These are phyloP conservation scores for Ormyrus pomaceus DNA, from an alignment of 2,888 invertebrate genomes.

Conservation along the genomic window DNA sequence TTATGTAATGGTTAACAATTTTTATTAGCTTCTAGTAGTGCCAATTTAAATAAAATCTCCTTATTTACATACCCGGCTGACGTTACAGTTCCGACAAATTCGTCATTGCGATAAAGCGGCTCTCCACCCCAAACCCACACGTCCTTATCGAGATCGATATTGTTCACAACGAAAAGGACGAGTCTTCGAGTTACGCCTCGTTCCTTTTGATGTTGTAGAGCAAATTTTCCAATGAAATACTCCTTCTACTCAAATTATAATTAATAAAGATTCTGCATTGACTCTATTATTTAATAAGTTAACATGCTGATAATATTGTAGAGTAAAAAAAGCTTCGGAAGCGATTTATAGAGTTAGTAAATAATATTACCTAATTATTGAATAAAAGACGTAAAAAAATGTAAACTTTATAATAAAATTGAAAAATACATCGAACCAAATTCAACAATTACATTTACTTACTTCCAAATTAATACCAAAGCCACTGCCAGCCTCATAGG, in stretches of 20 bases:
- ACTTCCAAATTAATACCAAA: conserved; percentile 80
- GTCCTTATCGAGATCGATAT: conserved; percentile 80
- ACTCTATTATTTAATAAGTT: no score
- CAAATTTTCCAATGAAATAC: conserved; percentile 82
- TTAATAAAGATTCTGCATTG: conserved; percentile 7
- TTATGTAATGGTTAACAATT: no score
- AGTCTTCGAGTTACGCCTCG: conserved; percentile 80
- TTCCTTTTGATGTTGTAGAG: conserved; percentile 79
- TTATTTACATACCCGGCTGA: conserved; percentile 81
- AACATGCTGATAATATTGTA: no score
- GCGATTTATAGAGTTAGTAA: background rate
- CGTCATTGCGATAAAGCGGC: conserved; percentile 81
- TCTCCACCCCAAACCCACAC: conserved; percentile 85
- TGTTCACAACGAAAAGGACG: conserved; percentile 81
- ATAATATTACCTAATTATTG: conserved; percentile 13
- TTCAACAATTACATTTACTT: conserved; percentile 31
- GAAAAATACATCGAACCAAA: no score
- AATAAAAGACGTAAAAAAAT: background rate
- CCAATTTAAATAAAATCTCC: conserved; percentile 7
- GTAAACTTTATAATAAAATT: background rate
- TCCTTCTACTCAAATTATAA: conserved; percentile 73
- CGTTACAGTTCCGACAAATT: conserved; percentile 82
- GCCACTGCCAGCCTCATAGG: conserved; percentile 81
- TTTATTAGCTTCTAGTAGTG: background rate
- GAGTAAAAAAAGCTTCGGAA: no score